Conservation (phyloP, 1,140 invertebrate species). For the Aphelinus atriplicis region DNA sequence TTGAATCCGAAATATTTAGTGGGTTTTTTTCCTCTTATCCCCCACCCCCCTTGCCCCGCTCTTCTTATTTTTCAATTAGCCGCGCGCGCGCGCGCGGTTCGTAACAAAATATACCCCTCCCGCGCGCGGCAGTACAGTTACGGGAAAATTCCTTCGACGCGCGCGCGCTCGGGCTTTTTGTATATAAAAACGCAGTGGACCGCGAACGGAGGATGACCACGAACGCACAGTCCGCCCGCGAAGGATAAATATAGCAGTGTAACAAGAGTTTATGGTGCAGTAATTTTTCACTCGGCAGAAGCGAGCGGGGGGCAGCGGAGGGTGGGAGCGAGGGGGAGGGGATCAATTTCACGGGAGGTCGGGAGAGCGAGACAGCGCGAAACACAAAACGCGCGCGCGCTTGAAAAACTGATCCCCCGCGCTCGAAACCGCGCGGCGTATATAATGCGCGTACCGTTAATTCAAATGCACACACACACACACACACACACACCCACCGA, state of each 20-base stretch:
- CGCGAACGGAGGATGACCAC: too few species aligned
- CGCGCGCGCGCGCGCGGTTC: too few species aligned
- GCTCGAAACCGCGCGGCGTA: background rate
- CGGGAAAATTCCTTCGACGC: too few species aligned
- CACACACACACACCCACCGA: conserved; percentile 17
- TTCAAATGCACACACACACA: conserved; percentile 27
- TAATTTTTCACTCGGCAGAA: conserved; percentile 6
- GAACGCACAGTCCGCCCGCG: too few species aligned
- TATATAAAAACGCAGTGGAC: too few species aligned
- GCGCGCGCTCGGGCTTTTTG: too few species aligned
- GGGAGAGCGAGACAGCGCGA: background rate
- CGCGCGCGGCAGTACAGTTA: too few species aligned
- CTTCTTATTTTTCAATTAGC: too few species aligned
- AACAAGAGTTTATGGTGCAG: conserved; percentile 13
- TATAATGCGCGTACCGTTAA: conserved; percentile 36
- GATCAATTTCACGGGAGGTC: conserved; percentile 22
- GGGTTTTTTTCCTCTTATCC: too few species aligned
- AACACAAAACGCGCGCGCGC: conserved; percentile 13
- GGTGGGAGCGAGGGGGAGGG: background rate
- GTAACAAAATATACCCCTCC: background rate
- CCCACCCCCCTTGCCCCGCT: too few species aligned
- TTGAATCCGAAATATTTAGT: too few species aligned
- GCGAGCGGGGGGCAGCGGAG: too few species aligned
- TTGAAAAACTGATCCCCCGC: conserved; percentile 8
- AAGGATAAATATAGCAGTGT: conserved; percentile 5